Evolutionary conservation across 2,797 vertebrate genomes (phyloP).

Genomic region (Anabacerthia variegaticeps): DNA sequence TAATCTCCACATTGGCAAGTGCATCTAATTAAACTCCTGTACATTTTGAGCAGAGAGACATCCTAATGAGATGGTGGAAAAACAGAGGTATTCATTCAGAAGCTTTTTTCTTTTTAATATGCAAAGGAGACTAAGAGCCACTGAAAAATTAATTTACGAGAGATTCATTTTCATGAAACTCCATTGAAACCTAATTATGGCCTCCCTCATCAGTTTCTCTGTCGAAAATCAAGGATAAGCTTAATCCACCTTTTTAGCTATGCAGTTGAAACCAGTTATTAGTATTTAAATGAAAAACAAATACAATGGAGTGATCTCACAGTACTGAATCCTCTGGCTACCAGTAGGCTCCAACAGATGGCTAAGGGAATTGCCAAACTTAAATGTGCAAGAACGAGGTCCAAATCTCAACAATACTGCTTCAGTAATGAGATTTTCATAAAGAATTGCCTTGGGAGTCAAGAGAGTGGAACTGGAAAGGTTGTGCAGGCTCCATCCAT

Average conservation of each 20-base stretch:
- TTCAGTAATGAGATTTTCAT: neutral
- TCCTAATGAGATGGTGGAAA: slow-evolving; percentile 30
- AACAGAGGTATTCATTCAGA: slow-evolving; percentile 38
- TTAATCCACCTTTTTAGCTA: slow-evolving; percentile 44
- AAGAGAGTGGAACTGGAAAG: neutral
- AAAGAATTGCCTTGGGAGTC: neutral
- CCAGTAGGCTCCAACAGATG: slow-evolving; percentile 3
- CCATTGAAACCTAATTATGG: slow-evolving; percentile 54
- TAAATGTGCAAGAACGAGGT: neutral
- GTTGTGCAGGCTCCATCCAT: neutral
- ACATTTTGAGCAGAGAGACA: slow-evolving; percentile 26
- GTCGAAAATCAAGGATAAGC: slow-evolving; percentile 44
- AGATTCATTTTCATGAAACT: slow-evolving; percentile 48
- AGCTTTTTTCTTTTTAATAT: slow-evolving; percentile 25
- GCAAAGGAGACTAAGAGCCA: slow-evolving; percentile 37
- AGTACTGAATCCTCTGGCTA: slow-evolving; percentile 2
- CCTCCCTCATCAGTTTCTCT: slow-evolving; percentile 39
- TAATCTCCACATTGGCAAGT: slow-evolving; percentile 35
- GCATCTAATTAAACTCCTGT: slow-evolving; percentile 33
- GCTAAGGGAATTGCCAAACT: neutral
- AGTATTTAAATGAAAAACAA: slow-evolving; percentile 60
- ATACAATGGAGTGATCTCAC: neutral
- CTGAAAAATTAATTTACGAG: slow-evolving; percentile 60
- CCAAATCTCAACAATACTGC: neutral
- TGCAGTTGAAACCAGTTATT: slow-evolving; percentile 40